Conservation (phyloP, 2,888 invertebrate species). For the Drosophila glabriapex region DNA sequence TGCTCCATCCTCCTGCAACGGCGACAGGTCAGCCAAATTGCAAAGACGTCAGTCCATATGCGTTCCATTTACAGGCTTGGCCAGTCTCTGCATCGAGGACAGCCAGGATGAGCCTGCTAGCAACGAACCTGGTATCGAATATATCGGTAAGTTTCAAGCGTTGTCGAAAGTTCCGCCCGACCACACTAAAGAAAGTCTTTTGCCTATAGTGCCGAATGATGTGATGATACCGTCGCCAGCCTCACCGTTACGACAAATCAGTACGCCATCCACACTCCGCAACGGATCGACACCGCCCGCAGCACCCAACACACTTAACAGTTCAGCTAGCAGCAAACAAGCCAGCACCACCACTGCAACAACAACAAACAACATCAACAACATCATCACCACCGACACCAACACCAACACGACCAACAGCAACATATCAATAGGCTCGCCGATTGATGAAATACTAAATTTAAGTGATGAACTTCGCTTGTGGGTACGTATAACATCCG, state of each 20-base stretch:
- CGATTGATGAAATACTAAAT: slow-evolving; percentile 46
- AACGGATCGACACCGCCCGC: slow-evolving; percentile 10
- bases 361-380: not conserved
- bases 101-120: slow-evolving; percentile 23
- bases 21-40: slow-evolving; percentile 3
- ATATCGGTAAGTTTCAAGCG: slow-evolving; percentile 54
- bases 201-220: slow-evolving; percentile 59
- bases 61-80: slow-evolving; percentile 57
- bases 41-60: slow-evolving; percentile 11
- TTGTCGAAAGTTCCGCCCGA: not conserved
- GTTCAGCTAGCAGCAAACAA: slow-evolving; percentile 12
- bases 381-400: not conserved
- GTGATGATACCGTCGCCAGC: slow-evolving; percentile 2
- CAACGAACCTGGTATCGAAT: slow-evolving; percentile 40
- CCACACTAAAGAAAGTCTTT: not conserved
- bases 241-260: not conserved
- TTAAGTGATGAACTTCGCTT: slow-evolving; percentile 58
- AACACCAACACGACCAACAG: not conserved
- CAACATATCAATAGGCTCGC: slow-evolving; percentile 23
- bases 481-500: slow-evolving; percentile 42
- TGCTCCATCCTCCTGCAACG: not conserved
- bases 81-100: slow-evolving; percentile 66
- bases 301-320: slow-evolving; percentile 8
- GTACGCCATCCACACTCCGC: not conserved
- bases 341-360: not conserved